A percentile compares a stretch with the other conserved stretches of the same genome.
These are phyloP conservation scores for Leptinotarsa undecemlineata DNA, from an alignment of 1,140 invertebrate species.

Conservation along the genomic window DNA sequence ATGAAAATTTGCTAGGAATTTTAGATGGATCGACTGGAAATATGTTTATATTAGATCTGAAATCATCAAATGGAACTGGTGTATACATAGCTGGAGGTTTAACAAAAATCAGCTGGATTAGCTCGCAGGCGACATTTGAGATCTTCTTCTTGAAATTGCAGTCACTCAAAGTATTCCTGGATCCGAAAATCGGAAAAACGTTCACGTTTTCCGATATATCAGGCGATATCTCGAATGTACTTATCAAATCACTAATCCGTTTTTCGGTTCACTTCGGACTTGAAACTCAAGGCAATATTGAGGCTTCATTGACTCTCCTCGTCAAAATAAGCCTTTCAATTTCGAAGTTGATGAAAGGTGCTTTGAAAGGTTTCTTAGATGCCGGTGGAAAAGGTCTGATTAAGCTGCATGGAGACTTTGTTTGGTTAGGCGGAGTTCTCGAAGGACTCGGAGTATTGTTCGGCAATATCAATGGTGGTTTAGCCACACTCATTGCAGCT, in stretches of 20 bases:
- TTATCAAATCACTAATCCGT: neutral
- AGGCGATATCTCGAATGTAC: neutral
- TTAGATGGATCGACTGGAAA: constrained; percentile 4
- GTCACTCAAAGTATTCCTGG: constrained; percentile 10
- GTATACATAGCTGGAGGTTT: neutral
- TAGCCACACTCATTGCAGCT: constrained; percentile 16
- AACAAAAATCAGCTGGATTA: neutral
- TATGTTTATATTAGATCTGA: constrained; percentile 4
- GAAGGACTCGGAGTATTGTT: constrained; percentile 16
- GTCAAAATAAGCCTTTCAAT: neutral
- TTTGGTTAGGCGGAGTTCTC: neutral
- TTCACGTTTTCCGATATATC: constrained; percentile 4
- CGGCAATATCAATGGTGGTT: constrained; percentile 15
- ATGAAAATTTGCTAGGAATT: constrained; percentile 5
- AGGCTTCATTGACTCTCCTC: neutral
- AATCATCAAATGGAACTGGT: neutral
- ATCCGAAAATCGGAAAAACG: neutral
- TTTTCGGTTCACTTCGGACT: neutral
- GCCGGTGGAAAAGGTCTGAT: neutral
- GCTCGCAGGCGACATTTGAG: neutral
- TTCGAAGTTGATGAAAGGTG: neutral
- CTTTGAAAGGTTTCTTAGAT: constrained; percentile 11
- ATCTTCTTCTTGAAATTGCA: neutral
- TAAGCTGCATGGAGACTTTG: constrained; percentile 7
- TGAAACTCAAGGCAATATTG: neutral